Evolutionary conservation across 2,113 vertebrate genomes (phyloP).

Genomic region (Malurus alboscapulatus): DNA sequence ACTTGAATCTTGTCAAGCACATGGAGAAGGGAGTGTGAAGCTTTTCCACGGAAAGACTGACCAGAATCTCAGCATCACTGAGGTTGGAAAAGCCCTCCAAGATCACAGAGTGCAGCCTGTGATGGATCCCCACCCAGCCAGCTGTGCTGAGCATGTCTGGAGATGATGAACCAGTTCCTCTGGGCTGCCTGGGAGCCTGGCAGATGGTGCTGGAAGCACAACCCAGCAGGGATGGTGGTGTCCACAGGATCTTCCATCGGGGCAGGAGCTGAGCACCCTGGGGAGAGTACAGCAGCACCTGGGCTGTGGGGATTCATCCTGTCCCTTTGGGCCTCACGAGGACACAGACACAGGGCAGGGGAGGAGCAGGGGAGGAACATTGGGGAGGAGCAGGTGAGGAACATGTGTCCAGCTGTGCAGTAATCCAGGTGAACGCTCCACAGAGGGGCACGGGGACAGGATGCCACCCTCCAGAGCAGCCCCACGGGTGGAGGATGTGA

Average conservation of each 20-base stretch:
- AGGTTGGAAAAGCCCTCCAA: background rate
- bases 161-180: background rate
- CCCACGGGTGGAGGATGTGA: fast-evolving
- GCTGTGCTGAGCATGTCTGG: background rate
- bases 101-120: fast-evolving
- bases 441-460: background rate
- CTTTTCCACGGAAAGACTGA: background rate
- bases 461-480: background rate
- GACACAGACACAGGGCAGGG: no score
- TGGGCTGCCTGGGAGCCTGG: background rate
- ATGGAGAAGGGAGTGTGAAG: fast-evolving
- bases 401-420: background rate
- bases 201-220: background rate
- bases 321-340: background rate
- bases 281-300: background rate
- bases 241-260: fast-evolving
- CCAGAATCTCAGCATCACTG: fast-evolving
- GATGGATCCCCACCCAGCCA: fast-evolving
- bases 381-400: background rate
- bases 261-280: background rate
- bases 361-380: background rate
- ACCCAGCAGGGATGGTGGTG: background rate
- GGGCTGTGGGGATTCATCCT: background rate
- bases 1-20: fast-evolving
- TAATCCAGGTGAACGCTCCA: fast-evolving